Base-by-base conservation (phyloP, 1,140 invertebrate genomes). In the Grapholita molesta region DNA sequence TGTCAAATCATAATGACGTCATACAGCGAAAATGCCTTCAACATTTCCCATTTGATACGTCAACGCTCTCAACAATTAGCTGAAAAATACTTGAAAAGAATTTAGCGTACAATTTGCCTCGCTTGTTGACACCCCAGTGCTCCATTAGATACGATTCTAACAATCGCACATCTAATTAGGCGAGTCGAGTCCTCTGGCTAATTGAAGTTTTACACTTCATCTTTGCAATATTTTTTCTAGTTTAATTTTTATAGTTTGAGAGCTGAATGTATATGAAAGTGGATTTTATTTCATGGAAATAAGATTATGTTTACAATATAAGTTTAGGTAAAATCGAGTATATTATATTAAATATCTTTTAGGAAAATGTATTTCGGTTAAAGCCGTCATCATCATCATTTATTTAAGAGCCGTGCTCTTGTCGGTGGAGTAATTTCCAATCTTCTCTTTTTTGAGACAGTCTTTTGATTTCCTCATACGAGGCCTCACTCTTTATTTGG, bases 161-260 rank as follows among this genome's bases (percentile, higher is more conserved):
- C 55, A 61, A 61, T 61, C 3, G 55, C 55, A 61, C 24, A 61
- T 61, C 25, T 61, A 61, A 61, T 61, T 61, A 61, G 25, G 24
- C 25, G 12, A 12, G 21, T 25, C 12, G 53, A 57, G 28, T 18
- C 28, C 21, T 30, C 55, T 25, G 24, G n/a, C 53, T 61, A 61
- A 61, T 61, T 61, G 55, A 61, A 61, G 55, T 61, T 61, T 61
- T 28, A 15, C 55, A 28, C 55, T 61, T 28, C 53, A 25, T 25
- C 12, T 57, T 57, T 28, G 55, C 42, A 61, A 55, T 55, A 2
- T 21, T 53, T 57, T 57, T 57, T 25, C 53, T 48, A 48, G 42
- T 48, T 48, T 48, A 12, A 38, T 48, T 48, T 48, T 21, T 48
- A 48, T 48, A 48, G 15, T 48, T 21, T n/a, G n/a, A n/a, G 3